Percentiles rank a stretch among this genome's conserved stretches.
Conservation (phyloP, 2,888 invertebrate species). For the Ecdyonurus torrentis region DNA sequence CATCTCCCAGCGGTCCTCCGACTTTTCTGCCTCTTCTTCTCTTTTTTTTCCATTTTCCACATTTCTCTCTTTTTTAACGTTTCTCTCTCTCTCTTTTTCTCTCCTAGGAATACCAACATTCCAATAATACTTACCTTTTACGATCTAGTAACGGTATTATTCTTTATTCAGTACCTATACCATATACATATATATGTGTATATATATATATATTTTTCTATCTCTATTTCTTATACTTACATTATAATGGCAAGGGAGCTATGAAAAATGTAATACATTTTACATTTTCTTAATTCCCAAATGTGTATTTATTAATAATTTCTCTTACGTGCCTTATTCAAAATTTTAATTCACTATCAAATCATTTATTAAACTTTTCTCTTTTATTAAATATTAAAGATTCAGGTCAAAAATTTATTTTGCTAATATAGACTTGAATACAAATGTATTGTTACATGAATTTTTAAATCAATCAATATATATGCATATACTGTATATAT, state of each 20-base stretch:
- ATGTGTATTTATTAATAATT: background rate
- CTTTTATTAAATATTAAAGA: too few species aligned
- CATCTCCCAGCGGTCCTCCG: slow-evolving; percentile 1
- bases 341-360: too few species aligned
- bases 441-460: too few species aligned
- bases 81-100: background rate
- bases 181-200: too few species aligned
- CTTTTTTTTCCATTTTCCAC: background rate
- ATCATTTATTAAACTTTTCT: too few species aligned
- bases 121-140: slow-evolving; percentile 4
- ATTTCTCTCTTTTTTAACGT: too few species aligned
- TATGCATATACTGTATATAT: too few species aligned
- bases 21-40: background rate
- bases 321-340: too few species aligned
- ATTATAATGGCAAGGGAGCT: background rate
- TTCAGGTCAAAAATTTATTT: too few species aligned
- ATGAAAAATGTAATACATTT: background rate
- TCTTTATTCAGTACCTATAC: slow-evolving; percentile 1
- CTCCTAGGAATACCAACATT: slow-evolving; percentile 3
- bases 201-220: too few species aligned
- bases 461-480: too few species aligned
- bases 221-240: background rate
- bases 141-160: slow-evolving; percentile 3
- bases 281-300: background rate
- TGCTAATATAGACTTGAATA: too few species aligned